Evolutionary conservation across 2,797 vertebrate species (phyloP).

Genomic region (Ceryle rudis): DNA sequence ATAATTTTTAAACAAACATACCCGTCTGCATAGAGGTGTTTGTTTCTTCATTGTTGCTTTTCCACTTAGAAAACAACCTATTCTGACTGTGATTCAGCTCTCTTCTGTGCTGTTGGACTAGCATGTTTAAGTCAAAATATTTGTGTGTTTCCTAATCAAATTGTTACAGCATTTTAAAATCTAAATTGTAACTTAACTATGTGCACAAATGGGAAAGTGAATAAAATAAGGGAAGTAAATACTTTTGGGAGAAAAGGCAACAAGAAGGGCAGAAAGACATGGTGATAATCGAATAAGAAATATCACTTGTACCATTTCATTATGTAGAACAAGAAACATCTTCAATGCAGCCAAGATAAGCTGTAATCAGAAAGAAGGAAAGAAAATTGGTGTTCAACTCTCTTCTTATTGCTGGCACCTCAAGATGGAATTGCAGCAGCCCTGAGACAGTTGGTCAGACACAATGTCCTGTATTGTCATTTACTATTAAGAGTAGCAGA

Average conservation of each 20-base stretch:
- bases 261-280: background rate
- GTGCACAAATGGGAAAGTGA: background rate
- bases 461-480: background rate
- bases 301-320: background rate
- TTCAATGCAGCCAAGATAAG: background rate
- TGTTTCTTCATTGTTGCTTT: background rate
- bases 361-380: background rate
- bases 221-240: background rate
- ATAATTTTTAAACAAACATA: background rate
- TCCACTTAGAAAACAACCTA: background rate
- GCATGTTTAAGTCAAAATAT: background rate
- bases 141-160: background rate
- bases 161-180: background rate
- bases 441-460: background rate
- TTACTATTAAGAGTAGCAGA: background rate
- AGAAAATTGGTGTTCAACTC: background rate
- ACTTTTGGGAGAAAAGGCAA: background rate
- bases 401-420: background rate
- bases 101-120: background rate
- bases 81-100: background rate
- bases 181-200: background rate
- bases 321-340: background rate
- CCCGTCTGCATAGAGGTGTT: background rate
- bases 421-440: background rate
- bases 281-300: background rate